Base-by-base conservation (phyloP, 92 coral and sea anemone genomes). In the Nematostella vectensis region DNA sequence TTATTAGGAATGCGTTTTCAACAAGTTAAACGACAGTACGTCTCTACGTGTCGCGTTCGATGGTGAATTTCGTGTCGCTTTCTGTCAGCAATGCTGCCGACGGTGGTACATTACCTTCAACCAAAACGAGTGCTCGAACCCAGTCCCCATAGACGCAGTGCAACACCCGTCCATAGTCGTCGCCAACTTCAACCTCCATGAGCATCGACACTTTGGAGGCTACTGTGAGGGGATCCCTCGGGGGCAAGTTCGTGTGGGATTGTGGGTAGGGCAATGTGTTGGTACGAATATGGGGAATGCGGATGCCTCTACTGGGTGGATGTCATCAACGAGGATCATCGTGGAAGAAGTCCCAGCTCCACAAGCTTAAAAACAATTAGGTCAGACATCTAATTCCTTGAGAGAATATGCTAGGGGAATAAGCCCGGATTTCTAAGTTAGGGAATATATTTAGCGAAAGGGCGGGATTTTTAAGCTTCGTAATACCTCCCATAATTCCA, bases 51-150 rank as follows among this genome's bases (percentile, higher is more conserved):
- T 58, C 2, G 63, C 23, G 16, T 58, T 38, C 29, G 51, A 38
- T 29, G 49, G 63, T 6, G 48, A 38, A 19, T 42, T 12, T 38
- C 25, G 65, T 2, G 54, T 59, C 0, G 65, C 13, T 24, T 0
- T 1, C 19, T 59, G 65, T 25, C 2, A 1, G n/a, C 4, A 24
- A 6, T 59, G 54, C 37, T 59, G 65, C 15, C 30, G 48, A 8
- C 55, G 67, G 4, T 61, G 67, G 67, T 61, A 61, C 22, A 45
- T 61, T 44, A 61, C 51, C 51, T 45, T 45, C 51, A 45, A 45
- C 23, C 12, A 6, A 4, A 11, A 19, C 51, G 51, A 45, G 18
- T 45, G 51, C 51, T 4, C 9, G 23, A 8, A 45, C 51, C 51
- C 51, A 8, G 51, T 22, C 18, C 51, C 51, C 4, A 45, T 45